A percentile compares a stretch with the other conserved stretches of the same genome.
These are phyloP conservation scores for Thunnus thynnus DNA, from an alignment of 2,113 vertebrate species.

Conservation along the genomic window DNA sequence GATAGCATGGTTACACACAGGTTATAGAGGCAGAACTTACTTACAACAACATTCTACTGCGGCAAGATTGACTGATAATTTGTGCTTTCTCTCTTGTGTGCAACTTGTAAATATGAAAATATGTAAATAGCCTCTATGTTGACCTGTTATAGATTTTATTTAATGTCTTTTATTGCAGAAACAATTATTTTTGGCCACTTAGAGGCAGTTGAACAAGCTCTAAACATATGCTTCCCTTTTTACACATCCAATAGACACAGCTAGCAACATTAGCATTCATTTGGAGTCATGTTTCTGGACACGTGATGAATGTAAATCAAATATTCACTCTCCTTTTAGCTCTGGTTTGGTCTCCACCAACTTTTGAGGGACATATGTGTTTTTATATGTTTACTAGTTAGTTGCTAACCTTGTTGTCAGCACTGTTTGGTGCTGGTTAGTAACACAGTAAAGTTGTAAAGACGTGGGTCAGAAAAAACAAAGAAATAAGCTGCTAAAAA, in stretches of 20 bases:
- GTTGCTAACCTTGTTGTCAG: neutral
- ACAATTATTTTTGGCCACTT: neutral
- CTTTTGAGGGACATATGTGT: neutral
- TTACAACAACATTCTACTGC: neutral
- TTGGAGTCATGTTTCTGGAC: too few species aligned
- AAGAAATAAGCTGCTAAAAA: neutral
- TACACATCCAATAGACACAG: neutral
- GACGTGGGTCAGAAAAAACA: too few species aligned
- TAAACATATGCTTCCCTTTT: neutral
- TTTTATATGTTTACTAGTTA: neutral
- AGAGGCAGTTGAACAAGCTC: neutral
- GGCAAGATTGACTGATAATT: neutral
- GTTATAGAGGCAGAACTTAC: neutral
- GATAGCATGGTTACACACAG: constrained; percentile 25
- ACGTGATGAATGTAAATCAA: neutral
- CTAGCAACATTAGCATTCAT: too few species aligned
- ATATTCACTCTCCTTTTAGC: neutral
- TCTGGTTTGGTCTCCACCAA: neutral
- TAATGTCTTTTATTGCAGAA: neutral
- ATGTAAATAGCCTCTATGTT: neutral
- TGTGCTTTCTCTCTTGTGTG: too few species aligned
- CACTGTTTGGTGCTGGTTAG: too few species aligned
- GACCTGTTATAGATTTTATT: neutral
- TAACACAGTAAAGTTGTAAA: too few species aligned
- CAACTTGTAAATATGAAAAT: neutral